Evolutionary conservation across 2,113 vertebrate genomes (phyloP), one percentile per base, ranked within the genome.

Genomic region (Euleptes europaea): DNA sequence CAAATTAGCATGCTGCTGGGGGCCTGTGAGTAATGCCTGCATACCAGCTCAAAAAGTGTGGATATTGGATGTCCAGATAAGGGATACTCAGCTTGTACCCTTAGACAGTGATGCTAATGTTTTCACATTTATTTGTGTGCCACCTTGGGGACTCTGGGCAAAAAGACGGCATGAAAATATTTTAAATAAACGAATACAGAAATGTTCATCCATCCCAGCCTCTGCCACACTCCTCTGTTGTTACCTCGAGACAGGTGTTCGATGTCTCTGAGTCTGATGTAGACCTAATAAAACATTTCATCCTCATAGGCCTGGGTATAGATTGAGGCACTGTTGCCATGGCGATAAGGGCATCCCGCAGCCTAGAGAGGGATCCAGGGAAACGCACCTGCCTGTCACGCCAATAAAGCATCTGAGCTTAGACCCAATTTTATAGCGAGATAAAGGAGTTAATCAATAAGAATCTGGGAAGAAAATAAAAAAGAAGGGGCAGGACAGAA

Each of bases 311-410:
- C 88, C 5, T 35, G 13, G 0, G 0, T 51, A 70, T 84, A 74
- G 54, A 81, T 19, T 28, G 75, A 85, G 82, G 21, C 17, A 40
- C 75, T 83, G 81, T 71, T 77, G 49, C 73, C 51, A 71, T 71
- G 75, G 73, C 47, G 42, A 82, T 47, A 19, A 19, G 63, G 47
- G 21, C 13, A 38, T 42, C 28, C 19, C 75, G 44, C 54, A 19
- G 33, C n/a, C 15, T 78, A 26, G 13, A 40, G 28, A 42, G 19
- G 40, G 71, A 84, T 84, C 66, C 51, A 40, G 40, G 74, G 70
- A 84, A 78, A 78, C 35, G 66, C 13, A 60, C 35, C n/a, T 26
- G 75, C 19, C 66, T 84, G 83, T 78, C 75, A 35, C 35, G 44
- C 28, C 66, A 63, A 70, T 84, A 78, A 78, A 84, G 23, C 57